A percentile compares a stretch with the other conserved stretches of the same genome.
These are phyloP conservation scores for Scytalopus superciliaris DNA, from an alignment of 2,113 vertebrate species.

Conservation along the genomic window DNA sequence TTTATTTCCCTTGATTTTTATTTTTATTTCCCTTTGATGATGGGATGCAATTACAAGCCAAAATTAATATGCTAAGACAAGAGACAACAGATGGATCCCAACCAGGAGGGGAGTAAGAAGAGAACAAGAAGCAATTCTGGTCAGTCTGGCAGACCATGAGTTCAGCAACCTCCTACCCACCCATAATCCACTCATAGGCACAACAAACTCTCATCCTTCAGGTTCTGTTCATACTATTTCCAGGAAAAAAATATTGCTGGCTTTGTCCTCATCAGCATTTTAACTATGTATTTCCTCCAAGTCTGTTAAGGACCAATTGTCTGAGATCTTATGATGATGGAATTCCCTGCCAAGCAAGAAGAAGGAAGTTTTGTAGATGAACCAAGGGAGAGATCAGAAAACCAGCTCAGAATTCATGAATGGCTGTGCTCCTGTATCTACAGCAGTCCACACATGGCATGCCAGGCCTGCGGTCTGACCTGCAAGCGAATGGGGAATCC, in stretches of 20 bases:
- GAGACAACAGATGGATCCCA: neutral
- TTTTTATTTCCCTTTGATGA: neutral
- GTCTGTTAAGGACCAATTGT: neutral
- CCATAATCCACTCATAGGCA: neutral
- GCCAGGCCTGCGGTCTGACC: neutral
- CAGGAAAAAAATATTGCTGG: neutral
- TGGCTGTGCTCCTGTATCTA: neutral
- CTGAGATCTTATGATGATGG: neutral
- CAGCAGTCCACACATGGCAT: neutral
- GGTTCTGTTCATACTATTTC: neutral
- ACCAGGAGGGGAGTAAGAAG: neutral
- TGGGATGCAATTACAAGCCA: neutral
- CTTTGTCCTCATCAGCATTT: neutral
- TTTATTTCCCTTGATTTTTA: no score
- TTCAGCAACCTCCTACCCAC: neutral
- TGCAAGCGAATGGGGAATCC: neutral
- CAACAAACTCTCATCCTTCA: neutral
- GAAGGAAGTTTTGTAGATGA: neutral
- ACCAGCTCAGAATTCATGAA: neutral
- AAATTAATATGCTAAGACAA: slow-evolving; percentile 24
- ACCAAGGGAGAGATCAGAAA: neutral
- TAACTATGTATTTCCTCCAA: neutral
- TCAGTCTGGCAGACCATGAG: neutral
- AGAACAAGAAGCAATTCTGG: slow-evolving; percentile 10
- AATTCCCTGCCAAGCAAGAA: neutral